A percentile compares a stretch with the other conserved stretches of the same genome.
These are phyloP conservation scores for Actinopyga echinites DNA, from an alignment of 53 echinoderm and acorn worm genomes.

Conservation along the genomic window DNA sequence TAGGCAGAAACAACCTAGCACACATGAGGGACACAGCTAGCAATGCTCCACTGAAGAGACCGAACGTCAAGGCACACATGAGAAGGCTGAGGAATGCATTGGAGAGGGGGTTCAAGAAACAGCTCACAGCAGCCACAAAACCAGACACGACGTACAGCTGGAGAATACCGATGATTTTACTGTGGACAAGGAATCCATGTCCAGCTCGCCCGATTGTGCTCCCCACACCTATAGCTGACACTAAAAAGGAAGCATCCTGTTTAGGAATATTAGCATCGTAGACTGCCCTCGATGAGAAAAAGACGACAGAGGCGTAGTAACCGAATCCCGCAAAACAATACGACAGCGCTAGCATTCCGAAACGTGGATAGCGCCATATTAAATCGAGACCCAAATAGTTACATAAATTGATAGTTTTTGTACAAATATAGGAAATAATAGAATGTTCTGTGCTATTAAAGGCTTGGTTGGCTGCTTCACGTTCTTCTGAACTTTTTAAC, in stretches of 20 bases:
- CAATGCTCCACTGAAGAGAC: slow-evolving; percentile 46
- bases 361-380: slow-evolving; percentile 22
- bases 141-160: slow-evolving; percentile 33
- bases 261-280: slow-evolving; percentile 47
- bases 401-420: background rate
- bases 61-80: slow-evolving; percentile 32
- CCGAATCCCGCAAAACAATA: slow-evolving; percentile 25
- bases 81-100: slow-evolving; percentile 35
- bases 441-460: background rate
- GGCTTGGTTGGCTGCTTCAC: background rate
- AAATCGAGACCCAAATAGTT: slow-evolving; percentile 29
- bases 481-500: background rate
- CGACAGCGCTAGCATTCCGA: slow-evolving; percentile 5
- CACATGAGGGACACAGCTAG: slow-evolving; percentile 28
- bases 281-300: slow-evolving; percentile 40
- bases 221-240: slow-evolving; percentile 56
- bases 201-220: slow-evolving; percentile 41
- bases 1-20: slow-evolving; percentile 16
- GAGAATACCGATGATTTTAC: slow-evolving; percentile 21
- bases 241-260: slow-evolving; percentile 53
- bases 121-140: slow-evolving; percentile 7
- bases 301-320: slow-evolving; percentile 47
- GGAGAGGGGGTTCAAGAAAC: slow-evolving; percentile 34
- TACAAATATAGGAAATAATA: background rate
- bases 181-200: slow-evolving; percentile 50